These are phyloP conservation scores for Lepidocyrtoides sp. DNA, from an alignment of 2,888 invertebrate species.

Conservation along the genomic window DNA sequence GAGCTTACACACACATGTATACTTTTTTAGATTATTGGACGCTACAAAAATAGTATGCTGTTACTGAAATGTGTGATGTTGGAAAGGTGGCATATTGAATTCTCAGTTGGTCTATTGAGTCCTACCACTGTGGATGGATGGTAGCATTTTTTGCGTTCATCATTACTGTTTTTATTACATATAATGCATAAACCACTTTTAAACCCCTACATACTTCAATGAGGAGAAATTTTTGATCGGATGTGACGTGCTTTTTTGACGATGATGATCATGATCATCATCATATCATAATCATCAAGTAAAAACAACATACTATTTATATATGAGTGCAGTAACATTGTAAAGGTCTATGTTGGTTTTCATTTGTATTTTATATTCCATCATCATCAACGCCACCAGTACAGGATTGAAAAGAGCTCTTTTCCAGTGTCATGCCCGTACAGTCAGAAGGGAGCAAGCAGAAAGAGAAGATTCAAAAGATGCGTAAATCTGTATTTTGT, in stretches of 20 bases:
- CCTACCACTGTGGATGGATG: constrained; percentile 34
- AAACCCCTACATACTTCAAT: background rate
- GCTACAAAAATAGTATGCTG: background rate
- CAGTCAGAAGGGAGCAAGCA: background rate
- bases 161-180: too few species aligned
- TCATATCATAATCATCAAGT: too few species aligned
- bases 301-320: background rate
- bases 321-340: background rate
- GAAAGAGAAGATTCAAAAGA: background rate
- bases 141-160: constrained; percentile 29
- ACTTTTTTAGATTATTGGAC: constrained; percentile 25
- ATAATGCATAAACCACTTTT: background rate
- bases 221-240: constrained; percentile 4
- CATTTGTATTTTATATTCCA: constrained; percentile 9
- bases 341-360: constrained; percentile 29
- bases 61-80: constrained; percentile 53
- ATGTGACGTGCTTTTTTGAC: constrained; percentile 1
- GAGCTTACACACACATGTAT: background rate
- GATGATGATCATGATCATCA: constrained; percentile 35
- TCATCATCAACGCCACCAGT: too few species aligned
- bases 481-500: background rate
- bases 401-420: too few species aligned
- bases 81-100: constrained; percentile 75
- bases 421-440: too few species aligned
- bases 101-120: constrained; percentile 68